A percentile compares a stretch with the other conserved stretches of the same genome.
Evolutionary conservation across 2,797 vertebrate genomes (phyloP).

Genomic region (Ciconia nigra): DNA sequence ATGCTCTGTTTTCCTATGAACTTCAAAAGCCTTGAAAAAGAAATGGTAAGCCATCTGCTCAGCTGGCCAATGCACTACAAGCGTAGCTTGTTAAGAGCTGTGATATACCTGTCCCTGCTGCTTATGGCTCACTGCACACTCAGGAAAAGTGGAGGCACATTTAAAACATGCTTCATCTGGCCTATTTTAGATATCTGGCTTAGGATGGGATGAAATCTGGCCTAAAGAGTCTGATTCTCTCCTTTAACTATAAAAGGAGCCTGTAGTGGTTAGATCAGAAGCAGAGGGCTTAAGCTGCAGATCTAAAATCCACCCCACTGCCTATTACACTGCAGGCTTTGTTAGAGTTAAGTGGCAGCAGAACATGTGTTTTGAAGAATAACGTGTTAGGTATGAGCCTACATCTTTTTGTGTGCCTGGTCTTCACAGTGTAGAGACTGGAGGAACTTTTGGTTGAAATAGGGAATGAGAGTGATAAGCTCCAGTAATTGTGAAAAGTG

Average conservation of each 20-base stretch:
- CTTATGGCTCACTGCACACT: neutral
- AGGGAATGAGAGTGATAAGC: neutral
- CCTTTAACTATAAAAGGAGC: neutral
- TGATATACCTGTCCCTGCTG: neutral
- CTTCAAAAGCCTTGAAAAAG: neutral
- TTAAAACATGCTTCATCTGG: neutral
- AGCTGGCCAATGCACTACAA: neutral
- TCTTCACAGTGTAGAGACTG: neutral
- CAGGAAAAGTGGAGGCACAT: neutral
- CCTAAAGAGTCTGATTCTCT: neutral
- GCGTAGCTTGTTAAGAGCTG: neutral
- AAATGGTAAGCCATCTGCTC: neutral
- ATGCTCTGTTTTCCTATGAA: neutral
- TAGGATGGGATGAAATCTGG: neutral
- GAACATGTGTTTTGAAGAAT: neutral
- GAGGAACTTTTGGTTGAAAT: neutral
- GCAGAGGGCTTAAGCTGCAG: neutral
- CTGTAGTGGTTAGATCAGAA: neutral
- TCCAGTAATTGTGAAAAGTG: neutral
- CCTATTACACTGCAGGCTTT: neutral
- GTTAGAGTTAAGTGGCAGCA: neutral
- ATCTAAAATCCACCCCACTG: rapidly evolving
- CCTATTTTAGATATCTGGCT: neutral
- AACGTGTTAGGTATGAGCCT: neutral
- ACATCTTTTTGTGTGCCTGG: neutral